Percentiles rank a stretch among this genome's conserved stretches.
These are phyloP conservation scores for Procambarus clarkii DNA, from an alignment of 1,140 invertebrate species.

Conservation along the genomic window DNA sequence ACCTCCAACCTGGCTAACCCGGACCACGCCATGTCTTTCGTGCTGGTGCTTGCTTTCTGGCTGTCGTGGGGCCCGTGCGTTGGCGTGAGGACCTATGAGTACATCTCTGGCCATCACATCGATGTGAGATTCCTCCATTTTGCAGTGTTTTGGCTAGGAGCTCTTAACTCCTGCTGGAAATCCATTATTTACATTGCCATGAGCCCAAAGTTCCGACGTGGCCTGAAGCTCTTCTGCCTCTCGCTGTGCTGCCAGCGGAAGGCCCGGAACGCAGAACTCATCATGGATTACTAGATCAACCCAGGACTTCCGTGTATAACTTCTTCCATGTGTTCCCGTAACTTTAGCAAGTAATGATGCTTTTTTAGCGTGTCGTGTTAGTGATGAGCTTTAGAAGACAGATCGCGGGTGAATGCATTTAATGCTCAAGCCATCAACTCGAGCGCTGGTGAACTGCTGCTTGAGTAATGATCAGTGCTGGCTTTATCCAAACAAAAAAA, in stretches of 20 bases:
- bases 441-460: constrained; percentile 34
- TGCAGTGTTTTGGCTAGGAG: constrained; percentile 93
- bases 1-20: constrained; percentile 93
- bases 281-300: constrained; percentile 66
- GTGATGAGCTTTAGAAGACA: constrained; percentile 50
- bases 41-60: constrained; percentile 92
- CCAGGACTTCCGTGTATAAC: constrained; percentile 49
- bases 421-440: constrained; percentile 48
- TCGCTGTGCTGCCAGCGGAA: constrained; percentile 86
- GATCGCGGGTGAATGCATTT: constrained; percentile 42
- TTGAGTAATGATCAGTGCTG: constrained; percentile 35
- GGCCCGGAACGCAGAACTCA: constrained; percentile 63
- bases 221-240: constrained; percentile 89
- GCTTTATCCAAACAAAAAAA: constrained; percentile 36
- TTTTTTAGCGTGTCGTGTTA: constrained; percentile 51
- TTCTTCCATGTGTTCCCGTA: constrained; percentile 56
- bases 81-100: constrained; percentile 82
- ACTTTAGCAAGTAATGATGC: constrained; percentile 35
- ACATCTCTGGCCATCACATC: constrained; percentile 75
- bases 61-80: constrained; percentile 95
- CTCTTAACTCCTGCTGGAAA: constrained; percentile 96
- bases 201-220: constrained; percentile 92
- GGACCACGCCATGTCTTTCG: constrained; percentile 95
- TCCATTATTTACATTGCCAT: constrained; percentile 90
- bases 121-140: constrained; percentile 92